Base-by-base conservation (phyloP, 1,140 invertebrate species). In the Drosophila funebris region DNA sequence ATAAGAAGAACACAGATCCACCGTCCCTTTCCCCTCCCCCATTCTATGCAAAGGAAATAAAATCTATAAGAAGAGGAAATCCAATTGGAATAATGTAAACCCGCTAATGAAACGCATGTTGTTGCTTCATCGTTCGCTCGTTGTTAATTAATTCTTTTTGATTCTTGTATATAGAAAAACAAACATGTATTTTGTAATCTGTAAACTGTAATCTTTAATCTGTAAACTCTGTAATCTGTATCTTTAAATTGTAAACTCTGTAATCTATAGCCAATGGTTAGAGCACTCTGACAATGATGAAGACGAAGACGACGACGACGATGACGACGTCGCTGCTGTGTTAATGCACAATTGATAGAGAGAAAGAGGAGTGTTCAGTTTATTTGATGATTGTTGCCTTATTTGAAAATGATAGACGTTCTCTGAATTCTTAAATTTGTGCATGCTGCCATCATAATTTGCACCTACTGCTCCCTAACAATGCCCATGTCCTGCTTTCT, bases 121-220 rank as follows among this genome's bases (percentile, higher is more conserved):
- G 60, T 70, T 63, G 60, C 48, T 48, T 37, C 9, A 46, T 63
- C 31, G 31, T 54, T 70, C 56, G 43, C 64, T 24, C 33, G 37
- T 63, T 70, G 48, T 63, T 54, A 46, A 39, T 37, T 63, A 37
- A 61, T 33, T 62, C 13, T 43, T 62, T 9, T 43, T 66, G 31
- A 68, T 50, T 68, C 36, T 43, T 69, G 64, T 67, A 67, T 57
- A 67, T 67, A 67, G 33, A 50, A 50, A 48, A 52, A 11, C n/a
- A 18, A 43, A 16, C 18, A 11, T 67, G 63, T 67, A 57, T 50
- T 58, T 27, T 50, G 27, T 52, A 52, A 61, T 41, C 41, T 58
- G 9, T 60, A 46, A 48, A 24, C 43, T 48, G 44, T 48, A 29
- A 29, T 48, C 44, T 29, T 48, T 7, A 48, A 48, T 24, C 24